Evolutionary conservation across 2,888 invertebrate genomes (phyloP).

Genomic region (Melieria picta): DNA sequence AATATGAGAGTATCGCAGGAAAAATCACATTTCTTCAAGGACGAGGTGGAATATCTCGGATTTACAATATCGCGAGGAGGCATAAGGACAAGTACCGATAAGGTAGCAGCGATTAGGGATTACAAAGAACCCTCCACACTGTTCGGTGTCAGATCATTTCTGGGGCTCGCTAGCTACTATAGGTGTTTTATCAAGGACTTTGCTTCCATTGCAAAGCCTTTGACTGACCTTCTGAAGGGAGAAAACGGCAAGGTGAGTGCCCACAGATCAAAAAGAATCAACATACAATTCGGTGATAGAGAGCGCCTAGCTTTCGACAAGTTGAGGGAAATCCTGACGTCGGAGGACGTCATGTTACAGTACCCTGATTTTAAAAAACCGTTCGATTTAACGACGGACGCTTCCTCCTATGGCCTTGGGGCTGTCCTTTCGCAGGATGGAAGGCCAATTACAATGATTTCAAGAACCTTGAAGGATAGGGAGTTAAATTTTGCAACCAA

Average conservation of each 20-base stretch:
- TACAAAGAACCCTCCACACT: constrained; percentile 13
- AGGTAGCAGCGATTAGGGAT: background rate
- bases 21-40: constrained; percentile 36
- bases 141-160: constrained; percentile 15
- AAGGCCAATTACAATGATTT: constrained; percentile 31
- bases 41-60: constrained; percentile 14
- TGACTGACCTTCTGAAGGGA: too few species aligned
- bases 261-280: too few species aligned
- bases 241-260: too few species aligned
- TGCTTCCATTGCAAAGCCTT: background rate
- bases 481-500: constrained; percentile 30
- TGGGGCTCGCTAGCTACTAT: background rate
- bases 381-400: constrained; percentile 43
- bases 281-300: background rate
- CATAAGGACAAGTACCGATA: constrained; percentile 15
- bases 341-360: constrained; percentile 34
- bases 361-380: constrained; percentile 39
- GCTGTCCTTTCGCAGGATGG: constrained; percentile 34
- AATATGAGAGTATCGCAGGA: constrained; percentile 34
- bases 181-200: constrained; percentile 13
- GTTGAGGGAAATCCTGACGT: too few species aligned
- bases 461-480: constrained; percentile 23
- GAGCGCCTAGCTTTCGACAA: too few species aligned
- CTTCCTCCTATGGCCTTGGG: constrained; percentile 43
- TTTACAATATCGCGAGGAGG: constrained; percentile 12